Conservation (phyloP, 2,888 invertebrate species). For the Rhamphomyia laevipes region DNA sequence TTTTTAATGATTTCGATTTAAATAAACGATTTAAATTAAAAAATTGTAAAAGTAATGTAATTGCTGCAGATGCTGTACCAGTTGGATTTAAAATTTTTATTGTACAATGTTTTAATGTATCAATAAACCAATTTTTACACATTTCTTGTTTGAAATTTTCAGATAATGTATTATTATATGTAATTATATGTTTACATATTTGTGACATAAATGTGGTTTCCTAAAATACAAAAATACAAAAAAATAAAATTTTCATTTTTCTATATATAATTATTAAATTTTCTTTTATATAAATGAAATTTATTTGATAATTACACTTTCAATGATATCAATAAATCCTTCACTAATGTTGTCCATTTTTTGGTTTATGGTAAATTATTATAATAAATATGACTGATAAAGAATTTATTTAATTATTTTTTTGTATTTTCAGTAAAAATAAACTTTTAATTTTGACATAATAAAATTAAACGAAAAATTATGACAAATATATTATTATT, state of each 20-base stretch:
- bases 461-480: too few species aligned
- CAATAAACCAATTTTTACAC: slow-evolving; percentile 8
- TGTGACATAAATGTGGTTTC: slow-evolving; percentile 8
- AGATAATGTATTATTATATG: slow-evolving; percentile 3
- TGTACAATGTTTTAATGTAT: slow-evolving; percentile 8
- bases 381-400: not conserved
- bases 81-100: slow-evolving; percentile 4
- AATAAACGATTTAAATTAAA: slow-evolving; percentile 1
- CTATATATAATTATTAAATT: too few species aligned
- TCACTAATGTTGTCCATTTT: too few species aligned
- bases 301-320: too few species aligned
- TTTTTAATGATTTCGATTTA: not conserved
- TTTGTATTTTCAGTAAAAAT: too few species aligned
- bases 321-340: too few species aligned
- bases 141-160: not conserved
- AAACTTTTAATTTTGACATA: too few species aligned
- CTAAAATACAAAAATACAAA: slow-evolving; percentile 3
- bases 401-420: not conserved
- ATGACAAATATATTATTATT: too few species aligned
- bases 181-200: slow-evolving; percentile 10
- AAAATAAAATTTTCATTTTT: not conserved
- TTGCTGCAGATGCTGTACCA: not conserved
- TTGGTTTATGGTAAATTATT: too few species aligned
- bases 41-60: slow-evolving; percentile 5
- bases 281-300: too few species aligned